Evolutionary conservation across 2,888 invertebrate species (phyloP), one percentile per base, ranked within the genome.

Genomic region (Noctuana brunneofusca): DNA sequence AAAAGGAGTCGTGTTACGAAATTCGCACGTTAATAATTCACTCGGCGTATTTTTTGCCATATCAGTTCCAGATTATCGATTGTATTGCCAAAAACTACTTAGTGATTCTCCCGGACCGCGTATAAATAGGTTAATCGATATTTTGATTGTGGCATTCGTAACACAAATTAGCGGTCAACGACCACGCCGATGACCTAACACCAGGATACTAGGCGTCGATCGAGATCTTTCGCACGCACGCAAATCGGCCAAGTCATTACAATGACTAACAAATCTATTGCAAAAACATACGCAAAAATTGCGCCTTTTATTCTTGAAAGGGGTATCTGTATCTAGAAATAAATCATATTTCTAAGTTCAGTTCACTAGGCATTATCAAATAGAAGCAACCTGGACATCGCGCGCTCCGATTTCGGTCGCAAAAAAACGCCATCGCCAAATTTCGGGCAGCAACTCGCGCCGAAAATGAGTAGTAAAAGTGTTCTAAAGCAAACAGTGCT

Each of bases 161-260:
- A 63, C 66, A 68, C 62, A 65, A 62, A 66, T 69, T 58, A 64
- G 71, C 68, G 78, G 83, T 81, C 79, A 76, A 72, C 67, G 71
- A 72, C 70, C 69, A 50, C 58, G 30, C 43, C 30, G 63, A 50
- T 63, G 52, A 63, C 81, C 76, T 78, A 75, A 71, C 70, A 75
- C 73, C 79, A 80, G 80, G 81, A 83, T 80, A 81, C 79, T 78
- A 73, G 72, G 49, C 71, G 67, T 63, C 71, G 66, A 74, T 72
- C 78, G 72, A 78, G 74, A 80, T 79, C 73, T 76, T 81, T 83
- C 80, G 78, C 81, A 80, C 79, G 83, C 78, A 77, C 71, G 55
- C 55, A 55, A 73, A 75, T 73, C 74, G 66, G 73, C 73, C 76
- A 73, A 80, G 77, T 79, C 78, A 79, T 73, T 73, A 74, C 67